phyloP scores from a whole-genome alignment of 1,140 invertebrate species.

The Saccostrea cuccullata region DNA sequence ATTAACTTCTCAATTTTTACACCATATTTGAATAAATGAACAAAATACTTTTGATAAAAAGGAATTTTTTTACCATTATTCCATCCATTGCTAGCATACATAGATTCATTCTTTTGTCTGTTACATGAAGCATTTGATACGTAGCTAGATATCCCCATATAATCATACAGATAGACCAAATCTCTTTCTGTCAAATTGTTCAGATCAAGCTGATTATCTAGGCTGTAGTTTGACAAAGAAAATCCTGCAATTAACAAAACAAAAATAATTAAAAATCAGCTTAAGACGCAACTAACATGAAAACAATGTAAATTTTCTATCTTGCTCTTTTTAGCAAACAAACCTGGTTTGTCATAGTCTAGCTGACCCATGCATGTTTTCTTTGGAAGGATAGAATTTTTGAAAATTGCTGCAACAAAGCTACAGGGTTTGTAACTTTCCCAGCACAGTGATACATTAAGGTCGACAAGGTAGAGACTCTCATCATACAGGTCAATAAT shows the following conservation, averaged over 20 bases:
- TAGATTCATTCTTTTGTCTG: neutral
- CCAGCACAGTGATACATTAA: conserved; percentile 55
- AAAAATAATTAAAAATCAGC: neutral
- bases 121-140: neutral
- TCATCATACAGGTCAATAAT: conserved; percentile 47
- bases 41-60: too few relatives aligned
- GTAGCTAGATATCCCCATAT: neutral
- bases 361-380: neutral
- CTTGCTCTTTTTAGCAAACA: neutral
- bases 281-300: neutral
- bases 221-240: neutral
- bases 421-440: conserved; percentile 47
- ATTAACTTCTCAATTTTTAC: too few relatives aligned
- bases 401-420: conserved; percentile 35
- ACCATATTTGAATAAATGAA: neutral
- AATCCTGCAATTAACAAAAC: conserved; percentile 12
- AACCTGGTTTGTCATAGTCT: neutral
- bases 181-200: neutral
- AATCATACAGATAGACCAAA: neutral
- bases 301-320: too few relatives aligned
- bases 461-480: conserved; percentile 46
- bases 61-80: neutral
- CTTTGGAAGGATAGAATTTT: conserved; percentile 40
- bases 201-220: neutral
- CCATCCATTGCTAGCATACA: conserved; percentile 5